Evolutionary conservation across 2,888 invertebrate species (phyloP), one percentile per base, ranked within the genome.

Genomic region (Drosophila formosana): DNA sequence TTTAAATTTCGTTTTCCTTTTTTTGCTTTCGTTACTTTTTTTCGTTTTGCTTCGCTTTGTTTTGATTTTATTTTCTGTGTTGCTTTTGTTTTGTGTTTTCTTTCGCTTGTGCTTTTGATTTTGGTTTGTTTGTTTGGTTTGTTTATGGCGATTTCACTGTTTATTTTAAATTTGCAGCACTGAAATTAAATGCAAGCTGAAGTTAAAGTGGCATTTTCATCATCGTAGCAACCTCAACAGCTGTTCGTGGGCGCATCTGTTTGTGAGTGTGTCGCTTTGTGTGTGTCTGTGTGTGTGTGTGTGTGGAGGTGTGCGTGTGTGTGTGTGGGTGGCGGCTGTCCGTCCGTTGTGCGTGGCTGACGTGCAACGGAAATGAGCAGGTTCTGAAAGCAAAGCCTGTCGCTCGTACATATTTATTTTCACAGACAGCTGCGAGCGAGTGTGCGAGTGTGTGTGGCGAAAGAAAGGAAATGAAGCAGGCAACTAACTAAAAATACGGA

Each of bases 1-100:
- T 77, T 89, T 86, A 83, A 87, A 86, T 79, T 89, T 79, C 76
- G 87, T 45, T 85, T 80, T 56, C 28, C 23, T 55, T 53, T 72
- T 72, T 49, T 60, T 51, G 43, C 18, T 45, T 71, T 57, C 47
- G 47, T 55, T 65, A 57, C 49, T 50, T 51, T 43, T 39, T 25
- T 51, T 50, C 46, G 32, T 9, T 39, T 25, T 51, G 23, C 2
- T n/a, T 11, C 37, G 30, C 8, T 63, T 51, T 39, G n/a, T 26
- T 51, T 71, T 56, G 32, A 8, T 49, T 56, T 66, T 28, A 43
- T 57, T 49, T 34, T 32, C 18, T 18, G 18, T 41, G 66, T 67
- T 67, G 63, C 74, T 67, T 61, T 66, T 65, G 62, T 66, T 66
- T 58, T 25, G 41, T 56, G 41, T 56, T 58, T 52, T 23, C 45